These are phyloP conservation scores for Speoplatyrhinus poulsoni DNA, from an alignment of 2,113 vertebrate species.

Conservation along the genomic window DNA sequence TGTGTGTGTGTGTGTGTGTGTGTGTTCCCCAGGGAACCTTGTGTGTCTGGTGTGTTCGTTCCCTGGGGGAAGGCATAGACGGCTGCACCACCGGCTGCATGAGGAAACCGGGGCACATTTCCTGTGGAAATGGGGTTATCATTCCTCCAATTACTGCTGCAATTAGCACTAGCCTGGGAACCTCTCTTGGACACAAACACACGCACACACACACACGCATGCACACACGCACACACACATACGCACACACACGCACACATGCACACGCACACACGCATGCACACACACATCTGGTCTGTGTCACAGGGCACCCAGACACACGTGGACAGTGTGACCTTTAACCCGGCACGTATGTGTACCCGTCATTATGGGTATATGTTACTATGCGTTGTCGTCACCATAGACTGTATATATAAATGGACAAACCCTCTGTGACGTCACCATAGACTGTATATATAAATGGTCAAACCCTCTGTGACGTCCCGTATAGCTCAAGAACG, in stretches of 20 bases:
- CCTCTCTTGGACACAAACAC: constrained; percentile 43
- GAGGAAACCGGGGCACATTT: constrained; percentile 73
- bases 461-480: no score
- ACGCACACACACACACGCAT: constrained; percentile 8
- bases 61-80: constrained; percentile 66
- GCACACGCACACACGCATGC: constrained; percentile 17
- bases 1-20: constrained; percentile 43
- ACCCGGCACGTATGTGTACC: no score
- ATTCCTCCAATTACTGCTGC: constrained; percentile 73
- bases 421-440: no score
- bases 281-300: constrained; percentile 26
- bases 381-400: no score
- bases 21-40: constrained; percentile 56
- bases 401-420: no score
- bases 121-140: constrained; percentile 81
- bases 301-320: no score
- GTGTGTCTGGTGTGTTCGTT: constrained; percentile 64
- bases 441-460: no score
- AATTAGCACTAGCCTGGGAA: constrained; percentile 75
- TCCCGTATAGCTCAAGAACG: no score
- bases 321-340: no score
- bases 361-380: no score
- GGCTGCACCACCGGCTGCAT: constrained; percentile 50
- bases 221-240: constrained; percentile 45
- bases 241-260: constrained; percentile 12